These are phyloP conservation scores for Tenebrosternarchus preto DNA, from an alignment of 2,113 vertebrate genomes.

Conservation along the genomic window DNA sequence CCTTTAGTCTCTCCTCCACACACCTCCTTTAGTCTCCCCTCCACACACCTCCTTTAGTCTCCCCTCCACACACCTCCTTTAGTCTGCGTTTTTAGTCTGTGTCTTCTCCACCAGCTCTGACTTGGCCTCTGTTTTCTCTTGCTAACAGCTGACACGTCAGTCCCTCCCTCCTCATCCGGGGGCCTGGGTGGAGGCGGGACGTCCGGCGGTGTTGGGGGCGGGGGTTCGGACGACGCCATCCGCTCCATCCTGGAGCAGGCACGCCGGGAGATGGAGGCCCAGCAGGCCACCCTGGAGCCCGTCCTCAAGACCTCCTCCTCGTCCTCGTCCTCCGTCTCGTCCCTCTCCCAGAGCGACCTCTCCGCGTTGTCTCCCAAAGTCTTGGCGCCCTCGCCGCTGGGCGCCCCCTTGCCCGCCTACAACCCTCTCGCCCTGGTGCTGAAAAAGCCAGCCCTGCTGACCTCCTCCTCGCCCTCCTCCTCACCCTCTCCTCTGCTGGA, in stretches of 20 bases:
- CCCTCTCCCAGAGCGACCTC: slow-evolving; percentile 81
- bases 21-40: neutral
- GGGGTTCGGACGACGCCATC: slow-evolving; percentile 88
- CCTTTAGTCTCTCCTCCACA: no score
- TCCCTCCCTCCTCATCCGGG: slow-evolving; percentile 76
- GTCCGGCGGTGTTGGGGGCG: slow-evolving; percentile 87
- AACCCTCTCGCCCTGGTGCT: slow-evolving; percentile 81
- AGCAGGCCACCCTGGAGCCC: slow-evolving; percentile 87
- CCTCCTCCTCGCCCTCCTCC: slow-evolving; percentile 79
- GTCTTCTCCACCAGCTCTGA: no score
- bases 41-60: no score
- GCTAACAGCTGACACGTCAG: slow-evolving; percentile 79
- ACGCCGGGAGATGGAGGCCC: slow-evolving; percentile 89
- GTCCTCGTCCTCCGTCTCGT: slow-evolving; percentile 73
- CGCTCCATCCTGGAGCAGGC: slow-evolving; percentile 90
- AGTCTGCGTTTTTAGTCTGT: no score
- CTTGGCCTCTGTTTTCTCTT: slow-evolving; percentile 3
- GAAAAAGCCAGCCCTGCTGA: slow-evolving; percentile 84
- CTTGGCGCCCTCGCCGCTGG: slow-evolving; percentile 79
- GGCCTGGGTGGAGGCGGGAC: slow-evolving; percentile 51
- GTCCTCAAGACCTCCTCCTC: slow-evolving; percentile 81
- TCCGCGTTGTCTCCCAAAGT: slow-evolving; percentile 84
- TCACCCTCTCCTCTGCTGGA: slow-evolving; percentile 74
- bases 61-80: no score
- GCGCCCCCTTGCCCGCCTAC: slow-evolving; percentile 76